Percentiles rank a stretch among this genome's conserved stretches.
These are phyloP conservation scores for Rhynchopsitta pachyrhyncha DNA, from an alignment of 2,113 vertebrate species.

Conservation along the genomic window DNA sequence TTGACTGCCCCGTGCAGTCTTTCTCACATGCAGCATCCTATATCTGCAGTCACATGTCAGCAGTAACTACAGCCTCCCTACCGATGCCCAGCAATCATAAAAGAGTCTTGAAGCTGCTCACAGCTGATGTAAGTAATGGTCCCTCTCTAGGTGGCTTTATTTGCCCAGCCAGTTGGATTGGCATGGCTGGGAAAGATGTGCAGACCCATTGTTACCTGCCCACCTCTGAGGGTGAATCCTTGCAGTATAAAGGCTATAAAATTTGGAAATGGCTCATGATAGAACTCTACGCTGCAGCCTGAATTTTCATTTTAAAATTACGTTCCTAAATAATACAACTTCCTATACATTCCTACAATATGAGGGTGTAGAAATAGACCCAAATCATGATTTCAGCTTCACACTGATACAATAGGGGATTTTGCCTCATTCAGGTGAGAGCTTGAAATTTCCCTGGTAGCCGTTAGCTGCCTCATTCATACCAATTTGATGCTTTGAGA, in stretches of 20 bases:
- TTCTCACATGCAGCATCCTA: not conserved
- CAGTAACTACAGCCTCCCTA: not conserved
- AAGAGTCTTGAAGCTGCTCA: not conserved
- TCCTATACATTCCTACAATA: not conserved
- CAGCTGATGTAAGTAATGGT: not conserved
- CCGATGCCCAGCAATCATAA: not conserved
- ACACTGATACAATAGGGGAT: not conserved
- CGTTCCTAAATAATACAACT: not conserved
- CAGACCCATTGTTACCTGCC: not conserved
- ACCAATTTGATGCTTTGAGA: not conserved
- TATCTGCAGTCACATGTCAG: not conserved
- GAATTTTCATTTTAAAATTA: not conserved
- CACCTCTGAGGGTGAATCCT: not conserved
- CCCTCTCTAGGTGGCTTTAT: not conserved
- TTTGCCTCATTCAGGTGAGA: not conserved
- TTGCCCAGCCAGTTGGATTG: not conserved
- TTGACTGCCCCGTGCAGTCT: not conserved
- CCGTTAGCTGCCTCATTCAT: not conserved
- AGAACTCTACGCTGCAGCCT: not conserved
- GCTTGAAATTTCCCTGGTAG: not conserved
- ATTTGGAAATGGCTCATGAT: not conserved
- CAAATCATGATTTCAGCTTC: not conserved
- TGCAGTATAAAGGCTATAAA: fast-evolving
- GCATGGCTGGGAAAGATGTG: not conserved
- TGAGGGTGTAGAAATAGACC: not conserved